Percentiles rank a stretch among this genome's conserved stretches.
These are phyloP conservation scores for Premnoplex brunnescens DNA, from an alignment of 2,797 vertebrate species.

Conservation along the genomic window DNA sequence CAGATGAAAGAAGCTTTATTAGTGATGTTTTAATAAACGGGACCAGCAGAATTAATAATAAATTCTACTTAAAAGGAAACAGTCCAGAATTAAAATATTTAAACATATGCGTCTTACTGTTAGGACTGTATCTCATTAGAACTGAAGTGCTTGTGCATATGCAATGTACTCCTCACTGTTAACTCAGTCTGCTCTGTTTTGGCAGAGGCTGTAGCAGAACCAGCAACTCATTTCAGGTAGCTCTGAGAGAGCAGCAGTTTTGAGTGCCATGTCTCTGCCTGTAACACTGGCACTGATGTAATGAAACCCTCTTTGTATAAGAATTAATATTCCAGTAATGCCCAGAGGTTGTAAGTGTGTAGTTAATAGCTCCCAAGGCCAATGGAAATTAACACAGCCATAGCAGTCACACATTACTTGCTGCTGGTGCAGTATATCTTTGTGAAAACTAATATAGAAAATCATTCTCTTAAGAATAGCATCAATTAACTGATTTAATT, in stretches of 20 bases:
- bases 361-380: slow-evolving; percentile 69
- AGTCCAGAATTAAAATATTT: slow-evolving; percentile 11
- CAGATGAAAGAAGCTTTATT: background rate
- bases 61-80: background rate
- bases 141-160: background rate
- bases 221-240: background rate
- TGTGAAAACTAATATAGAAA: slow-evolving; percentile 68
- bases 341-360: slow-evolving; percentile 64
- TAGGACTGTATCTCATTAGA: background rate
- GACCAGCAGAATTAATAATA: background rate
- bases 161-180: background rate
- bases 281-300: background rate
- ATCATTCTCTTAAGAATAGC: slow-evolving; percentile 71
- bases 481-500: slow-evolving; percentile 70
- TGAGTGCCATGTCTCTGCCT: background rate
- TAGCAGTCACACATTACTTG: slow-evolving; percentile 60
- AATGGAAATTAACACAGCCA: slow-evolving; percentile 57
- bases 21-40: background rate
- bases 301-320: slow-evolving; percentile 36
- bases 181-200: background rate
- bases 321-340: slow-evolving; percentile 66
- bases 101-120: background rate
- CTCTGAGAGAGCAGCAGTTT: background rate
- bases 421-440: slow-evolving; percentile 62
- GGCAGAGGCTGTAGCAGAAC: background rate